Base-by-base conservation (phyloP, 2,888 invertebrate species). In the Agriopis marginaria region DNA sequence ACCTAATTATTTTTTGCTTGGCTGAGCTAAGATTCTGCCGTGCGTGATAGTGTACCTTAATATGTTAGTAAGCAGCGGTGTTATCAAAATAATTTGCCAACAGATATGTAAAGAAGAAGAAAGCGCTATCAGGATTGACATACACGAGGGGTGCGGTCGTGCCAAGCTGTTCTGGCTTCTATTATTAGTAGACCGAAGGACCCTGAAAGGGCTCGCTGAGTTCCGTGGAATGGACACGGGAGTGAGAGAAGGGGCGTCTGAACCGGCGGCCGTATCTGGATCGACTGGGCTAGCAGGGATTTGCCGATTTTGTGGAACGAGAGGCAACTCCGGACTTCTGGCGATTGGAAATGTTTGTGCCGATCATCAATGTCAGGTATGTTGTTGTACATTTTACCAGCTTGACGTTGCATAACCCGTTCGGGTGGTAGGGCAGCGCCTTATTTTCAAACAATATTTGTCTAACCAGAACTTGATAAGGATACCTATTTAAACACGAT, bases 81-180 rank as follows among this genome's bases (percentile, higher is more conserved):
- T 40, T 7, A 47, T 45, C 9, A 51, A 17, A 42, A 50, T 12
- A 23, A 39, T 11, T 55, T 23, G 23, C 55, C 50, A 54, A 64
- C 81, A 97, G 96, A 97, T 98, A 23, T 99, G 99, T 90, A 99
- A 99, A 87, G 99, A 99, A 85, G 99, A 99, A 83, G 98, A 99
- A 84, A 98, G 98, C 86, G 98, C 99, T 0, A 98, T 99, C 72
- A 97, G 98, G 73, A 98, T 99, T 7, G 99, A 99, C 89, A 95
- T 99, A n/a, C 99, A 99, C 89, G 99, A 99, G 90, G 97, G 97
- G 0, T 99, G 99, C 86, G 99, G 99, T 0, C 95, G 99, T 49
- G 98, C 98, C 0, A 99, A 99, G 89, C 94, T 99, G 7, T 99
- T 98, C 89, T 99, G 99, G 99, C 95, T 99, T 7, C 94, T 99